Conservation (phyloP, 2,888 invertebrate species). For the Epinotia nisella region DNA sequence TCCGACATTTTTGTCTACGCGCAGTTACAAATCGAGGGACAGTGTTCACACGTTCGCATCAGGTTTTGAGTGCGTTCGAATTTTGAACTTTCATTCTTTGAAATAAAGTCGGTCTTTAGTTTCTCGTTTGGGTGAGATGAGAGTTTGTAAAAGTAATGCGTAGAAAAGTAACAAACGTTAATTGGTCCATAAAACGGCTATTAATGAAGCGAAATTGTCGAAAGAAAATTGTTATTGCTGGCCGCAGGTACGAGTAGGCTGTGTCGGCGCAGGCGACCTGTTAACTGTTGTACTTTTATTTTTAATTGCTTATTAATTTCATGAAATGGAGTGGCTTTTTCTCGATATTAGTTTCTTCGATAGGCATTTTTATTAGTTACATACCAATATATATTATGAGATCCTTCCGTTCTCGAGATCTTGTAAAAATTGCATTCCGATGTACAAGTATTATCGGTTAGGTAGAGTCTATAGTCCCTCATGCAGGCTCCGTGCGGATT, state of each 20-base stretch:
- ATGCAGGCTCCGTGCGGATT: no score
- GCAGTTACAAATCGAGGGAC: slow-evolving; percentile 33
- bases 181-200: slow-evolving; percentile 77
- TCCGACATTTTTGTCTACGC: slow-evolving; percentile 77
- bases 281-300: slow-evolving; percentile 14
- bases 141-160: not conserved
- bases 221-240: slow-evolving; percentile 65
- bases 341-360: not conserved
- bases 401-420: no score
- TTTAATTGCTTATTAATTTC: slow-evolving; percentile 27
- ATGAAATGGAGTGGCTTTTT: not conserved
- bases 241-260: slow-evolving; percentile 51
- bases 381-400: not conserved
- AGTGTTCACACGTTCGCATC: slow-evolving; percentile 60
- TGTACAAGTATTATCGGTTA: no score
- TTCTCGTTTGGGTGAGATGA: not conserved
- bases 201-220: slow-evolving; percentile 71
- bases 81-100: not conserved
- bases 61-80: slow-evolving; percentile 54
- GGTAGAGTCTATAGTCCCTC: no score
- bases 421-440: no score
- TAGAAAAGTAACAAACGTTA: slow-evolving; percentile 76
- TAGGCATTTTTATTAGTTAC: not conserved
- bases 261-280: slow-evolving; percentile 17
- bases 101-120: not conserved